phyloP scores from a whole-genome alignment of 64 coral and sea anemone genomes.

The Exaiptasia diaphana region DNA sequence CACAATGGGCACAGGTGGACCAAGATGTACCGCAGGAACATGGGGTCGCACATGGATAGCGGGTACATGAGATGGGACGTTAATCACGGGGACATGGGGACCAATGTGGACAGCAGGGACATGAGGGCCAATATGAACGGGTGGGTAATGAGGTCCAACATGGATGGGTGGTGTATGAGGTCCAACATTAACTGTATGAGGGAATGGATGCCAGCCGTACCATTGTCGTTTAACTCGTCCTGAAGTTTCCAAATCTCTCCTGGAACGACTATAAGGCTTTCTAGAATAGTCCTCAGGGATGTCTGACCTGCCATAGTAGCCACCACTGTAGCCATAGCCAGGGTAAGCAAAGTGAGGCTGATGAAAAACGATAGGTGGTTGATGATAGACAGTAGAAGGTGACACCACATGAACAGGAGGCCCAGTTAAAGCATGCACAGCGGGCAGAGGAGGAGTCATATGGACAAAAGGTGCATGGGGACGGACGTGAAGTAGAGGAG shows the following conservation, averaged over 20 bases:
- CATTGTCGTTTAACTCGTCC: constrained; percentile 74
- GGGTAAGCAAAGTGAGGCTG: constrained; percentile 85
- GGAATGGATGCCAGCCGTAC: constrained; percentile 91
- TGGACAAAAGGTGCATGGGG: constrained; percentile 95
- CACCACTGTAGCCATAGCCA: constrained; percentile 30
- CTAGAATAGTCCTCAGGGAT: constrained; percentile 53
- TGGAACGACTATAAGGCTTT: constrained; percentile 23
- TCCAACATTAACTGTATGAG: constrained; percentile 91
- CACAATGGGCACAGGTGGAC: constrained; percentile 92
- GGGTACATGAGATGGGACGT: constrained; percentile 96
- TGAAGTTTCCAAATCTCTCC: constrained; percentile 33
- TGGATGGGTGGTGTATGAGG: constrained; percentile 98
- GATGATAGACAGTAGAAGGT: constrained; percentile 95
- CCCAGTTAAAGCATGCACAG: constrained; percentile 76
- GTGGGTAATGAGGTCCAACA: constrained; percentile 97
- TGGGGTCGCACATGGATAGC: constrained; percentile 95
- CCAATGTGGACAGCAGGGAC: constrained; percentile 97
- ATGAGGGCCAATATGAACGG: constrained; percentile 97
- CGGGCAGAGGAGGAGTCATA: constrained; percentile 86
- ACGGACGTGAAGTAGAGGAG: constrained; percentile 87
- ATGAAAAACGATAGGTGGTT: constrained; percentile 90
- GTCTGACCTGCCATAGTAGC: constrained; percentile 41
- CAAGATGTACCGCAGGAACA: constrained; percentile 93
- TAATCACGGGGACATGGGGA: constrained; percentile 96
- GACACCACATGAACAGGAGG: constrained; percentile 97